Evolutionary conservation across 2,888 invertebrate species (phyloP).

Genomic region (Alitta virens): DNA sequence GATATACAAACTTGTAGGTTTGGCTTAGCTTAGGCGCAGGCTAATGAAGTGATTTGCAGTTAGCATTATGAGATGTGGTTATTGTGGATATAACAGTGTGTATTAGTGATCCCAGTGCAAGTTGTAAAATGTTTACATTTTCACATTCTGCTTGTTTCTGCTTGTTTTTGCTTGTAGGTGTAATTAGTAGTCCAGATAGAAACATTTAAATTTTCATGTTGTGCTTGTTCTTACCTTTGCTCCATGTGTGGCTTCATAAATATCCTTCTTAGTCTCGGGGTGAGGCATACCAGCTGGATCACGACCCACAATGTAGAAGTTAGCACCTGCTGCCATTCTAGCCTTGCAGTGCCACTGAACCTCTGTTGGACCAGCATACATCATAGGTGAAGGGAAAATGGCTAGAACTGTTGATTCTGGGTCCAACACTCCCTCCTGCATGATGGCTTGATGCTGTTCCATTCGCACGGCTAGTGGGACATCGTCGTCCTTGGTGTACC

Average conservation of each 20-base stretch:
- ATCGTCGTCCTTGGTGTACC: conserved; percentile 99
- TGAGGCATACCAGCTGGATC: conserved; percentile 98
- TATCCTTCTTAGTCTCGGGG: conserved; percentile 78
- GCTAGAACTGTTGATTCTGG: conserved; percentile 83
- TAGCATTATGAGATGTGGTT: too few species aligned
- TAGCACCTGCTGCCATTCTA: conserved; percentile 93
- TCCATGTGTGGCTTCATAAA: conserved; percentile 93
- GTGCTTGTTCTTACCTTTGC: conserved; percentile 62
- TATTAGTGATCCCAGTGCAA: too few species aligned
- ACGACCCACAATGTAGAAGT: conserved; percentile 97
- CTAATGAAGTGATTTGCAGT: too few species aligned
- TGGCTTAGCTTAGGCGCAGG: too few species aligned
- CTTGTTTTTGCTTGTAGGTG: too few species aligned
- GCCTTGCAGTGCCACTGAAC: conserved; percentile 89
- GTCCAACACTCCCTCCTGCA: conserved; percentile 76
- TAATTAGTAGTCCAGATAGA: too few species aligned
- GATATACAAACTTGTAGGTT: too few species aligned
- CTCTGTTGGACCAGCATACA: conserved; percentile 99
- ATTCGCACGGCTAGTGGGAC: conserved; percentile 89
- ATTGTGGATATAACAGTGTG: too few species aligned
- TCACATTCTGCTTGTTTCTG: too few species aligned
- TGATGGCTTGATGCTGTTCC: conserved; percentile 86
- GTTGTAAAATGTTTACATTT: too few species aligned
- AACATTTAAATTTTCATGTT: too few species aligned
- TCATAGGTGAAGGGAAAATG: conserved; percentile 99